phyloP scores from a whole-genome alignment of 2,797 vertebrate genomes.

The Pseudomugil gertrudae region DNA sequence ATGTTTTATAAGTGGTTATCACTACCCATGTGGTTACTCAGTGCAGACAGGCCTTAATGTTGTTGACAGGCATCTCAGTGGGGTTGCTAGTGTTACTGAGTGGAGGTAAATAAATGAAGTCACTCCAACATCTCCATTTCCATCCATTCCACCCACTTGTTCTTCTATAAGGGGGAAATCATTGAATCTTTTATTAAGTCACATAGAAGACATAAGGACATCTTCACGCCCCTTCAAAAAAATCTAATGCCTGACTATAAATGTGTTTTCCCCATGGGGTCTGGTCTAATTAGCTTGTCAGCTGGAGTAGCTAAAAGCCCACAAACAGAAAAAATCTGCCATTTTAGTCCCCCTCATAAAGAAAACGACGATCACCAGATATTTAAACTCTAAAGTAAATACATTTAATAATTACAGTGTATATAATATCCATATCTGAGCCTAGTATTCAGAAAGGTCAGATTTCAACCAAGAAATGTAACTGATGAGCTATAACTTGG shows the following conservation, averaged over 20 bases:
- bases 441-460: background rate
- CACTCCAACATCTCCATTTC: too few relatives aligned
- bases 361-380: background rate
- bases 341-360: background rate
- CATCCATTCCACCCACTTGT: too few relatives aligned
- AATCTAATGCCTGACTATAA: background rate
- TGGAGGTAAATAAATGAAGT: slow-evolving; percentile 1
- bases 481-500: background rate
- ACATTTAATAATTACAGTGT: too few relatives aligned
- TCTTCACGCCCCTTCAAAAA: background rate
- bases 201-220: background rate
- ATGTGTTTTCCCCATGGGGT: background rate
- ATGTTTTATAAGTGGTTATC: too few relatives aligned
- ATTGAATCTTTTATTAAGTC: background rate
- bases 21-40: too few relatives aligned
- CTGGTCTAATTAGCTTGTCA: background rate
- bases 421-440: background rate
- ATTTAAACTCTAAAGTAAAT: background rate
- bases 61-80: background rate
- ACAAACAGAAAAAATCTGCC: background rate
- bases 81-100: background rate
- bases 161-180: background rate
- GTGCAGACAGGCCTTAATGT: background rate
- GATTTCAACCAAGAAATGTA: background rate
- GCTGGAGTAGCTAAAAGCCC: background rate